These are phyloP conservation scores for Crossaster papposus DNA, from an alignment of 53 echinoderm and acorn worm genomes.

Conservation along the genomic window DNA sequence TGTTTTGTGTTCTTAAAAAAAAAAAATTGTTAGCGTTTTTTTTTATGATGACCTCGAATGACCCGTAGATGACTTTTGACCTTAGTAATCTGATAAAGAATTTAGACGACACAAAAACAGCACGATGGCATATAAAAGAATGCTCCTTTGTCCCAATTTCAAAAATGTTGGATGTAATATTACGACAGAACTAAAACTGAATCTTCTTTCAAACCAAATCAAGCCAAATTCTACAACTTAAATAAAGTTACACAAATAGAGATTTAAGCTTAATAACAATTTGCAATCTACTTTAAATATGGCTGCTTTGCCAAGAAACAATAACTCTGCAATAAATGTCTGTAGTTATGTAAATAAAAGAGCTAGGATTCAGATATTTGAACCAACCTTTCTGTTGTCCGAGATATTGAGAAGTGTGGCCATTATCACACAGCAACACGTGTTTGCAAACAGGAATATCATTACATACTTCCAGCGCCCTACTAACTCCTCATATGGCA, in stretches of 20 bases:
- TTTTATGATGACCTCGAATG: too few relatives aligned
- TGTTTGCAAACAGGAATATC: constrained; percentile 80
- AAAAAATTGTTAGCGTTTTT: too few relatives aligned
- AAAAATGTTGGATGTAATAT: too few relatives aligned
- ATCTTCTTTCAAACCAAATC: too few relatives aligned
- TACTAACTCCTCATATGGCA: constrained; percentile 21
- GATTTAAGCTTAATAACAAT: not conserved
- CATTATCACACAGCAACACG: constrained; percentile 68
- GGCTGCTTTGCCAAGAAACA: not conserved
- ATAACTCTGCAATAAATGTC: not conserved
- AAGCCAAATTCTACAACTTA: not conserved
- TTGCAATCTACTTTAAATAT: not conserved
- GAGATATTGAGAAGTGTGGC: constrained; percentile 69
- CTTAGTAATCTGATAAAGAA: too few relatives aligned
- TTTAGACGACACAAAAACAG: too few relatives aligned
- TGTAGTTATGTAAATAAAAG: not conserved
- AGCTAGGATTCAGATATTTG: not conserved
- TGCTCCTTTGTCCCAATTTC: too few relatives aligned
- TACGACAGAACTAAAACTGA: too few relatives aligned
- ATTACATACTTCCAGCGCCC: constrained; percentile 68
- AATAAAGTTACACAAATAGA: not conserved
- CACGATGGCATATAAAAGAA: too few relatives aligned
- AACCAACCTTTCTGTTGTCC: constrained; percentile 15
- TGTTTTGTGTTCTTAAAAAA: too few relatives aligned
- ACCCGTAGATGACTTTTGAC: too few relatives aligned